Base-by-base conservation (phyloP, 1,140 invertebrate genomes). In the Liolophura sinensis region DNA sequence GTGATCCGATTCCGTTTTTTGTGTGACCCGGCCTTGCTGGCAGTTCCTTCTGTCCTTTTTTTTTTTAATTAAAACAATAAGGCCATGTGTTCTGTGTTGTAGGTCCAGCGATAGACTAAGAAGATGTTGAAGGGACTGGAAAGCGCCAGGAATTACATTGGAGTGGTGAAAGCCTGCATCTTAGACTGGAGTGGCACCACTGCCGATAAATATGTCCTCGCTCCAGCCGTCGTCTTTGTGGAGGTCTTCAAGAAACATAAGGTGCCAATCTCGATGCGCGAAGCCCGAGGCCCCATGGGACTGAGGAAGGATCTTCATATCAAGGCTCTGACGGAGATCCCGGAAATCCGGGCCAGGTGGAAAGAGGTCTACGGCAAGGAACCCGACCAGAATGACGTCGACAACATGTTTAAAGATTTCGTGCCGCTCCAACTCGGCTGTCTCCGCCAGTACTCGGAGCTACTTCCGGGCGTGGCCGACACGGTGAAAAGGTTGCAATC, bases 151-250 rank as follows among this genome's bases (percentile, higher is more conserved):
- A 56, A 52, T 16, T 82, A 81, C 51, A 55, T 71, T 12, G 81
- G 81, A 0, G 71, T 71, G 11, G 71, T 80, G 25, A 77, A 77
- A 61, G 81, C 77, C 0, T 72, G 72, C 40, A 78, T 82, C 59
- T 67, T 82, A 64, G 81, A 82, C 70, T 82, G 81, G 81, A 79
- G 78, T 61, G 79, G 81, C 5, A 82, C 81, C 1, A 80, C 79
- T 0, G 72, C 78, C 1, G 79, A 82, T 68, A 81, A 79, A 63
- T 82, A 82, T 63, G 79, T 81, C 24, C 61, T 82, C 15, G 81
- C 81, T 1, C 79, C 81, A 7, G 79, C 81, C 20, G 70, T 77
- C 0, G 76, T 75, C 0, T 82, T 82, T 61, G 72, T 73, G 9
- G 73, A 81, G 4, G 73, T 81, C 20, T 82, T 82, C 64, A 65